phyloP scores from a whole-genome alignment of 2,888 invertebrate genomes.

The Tenthredo scrophulariae region DNA sequence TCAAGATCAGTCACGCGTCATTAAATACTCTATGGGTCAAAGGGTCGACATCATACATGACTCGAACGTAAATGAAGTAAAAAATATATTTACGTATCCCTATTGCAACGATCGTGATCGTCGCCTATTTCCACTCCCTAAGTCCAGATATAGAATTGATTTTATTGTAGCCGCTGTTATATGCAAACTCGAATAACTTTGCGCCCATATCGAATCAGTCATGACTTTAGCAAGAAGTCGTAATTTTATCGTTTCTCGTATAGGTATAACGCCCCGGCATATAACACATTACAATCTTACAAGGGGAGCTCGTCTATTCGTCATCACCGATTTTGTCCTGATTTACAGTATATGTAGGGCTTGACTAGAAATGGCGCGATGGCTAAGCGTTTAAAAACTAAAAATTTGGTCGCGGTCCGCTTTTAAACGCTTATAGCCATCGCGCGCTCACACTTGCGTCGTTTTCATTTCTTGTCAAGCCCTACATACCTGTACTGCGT shows the following conservation, averaged over 20 bases:
- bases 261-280: background rate
- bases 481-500: too few species aligned
- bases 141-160: conserved; percentile 4
- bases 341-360: too few species aligned
- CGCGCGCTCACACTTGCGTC: too few species aligned
- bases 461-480: too few species aligned
- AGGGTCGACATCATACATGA: conserved; percentile 18
- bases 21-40: conserved; percentile 35
- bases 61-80: conserved; percentile 2
- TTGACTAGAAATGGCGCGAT: too few species aligned
- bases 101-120: background rate
- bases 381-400: too few species aligned
- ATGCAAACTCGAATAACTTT: background rate
- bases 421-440: too few species aligned
- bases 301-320: too few species aligned
- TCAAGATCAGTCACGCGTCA: conserved; percentile 45
- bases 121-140: conserved; percentile 7
- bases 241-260: conserved; percentile 24
- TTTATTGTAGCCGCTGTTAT: conserved; percentile 7
- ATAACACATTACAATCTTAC: background rate
- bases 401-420: too few species aligned
- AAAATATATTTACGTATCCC: background rate
- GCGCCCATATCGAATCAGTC: conserved; percentile 29
- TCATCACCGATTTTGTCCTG: too few species aligned
- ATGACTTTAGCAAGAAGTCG: conserved; percentile 34